These are phyloP conservation scores for Murina feae DNA, from an alignment of 2,113 vertebrate genomes.

Conservation along the genomic window DNA sequence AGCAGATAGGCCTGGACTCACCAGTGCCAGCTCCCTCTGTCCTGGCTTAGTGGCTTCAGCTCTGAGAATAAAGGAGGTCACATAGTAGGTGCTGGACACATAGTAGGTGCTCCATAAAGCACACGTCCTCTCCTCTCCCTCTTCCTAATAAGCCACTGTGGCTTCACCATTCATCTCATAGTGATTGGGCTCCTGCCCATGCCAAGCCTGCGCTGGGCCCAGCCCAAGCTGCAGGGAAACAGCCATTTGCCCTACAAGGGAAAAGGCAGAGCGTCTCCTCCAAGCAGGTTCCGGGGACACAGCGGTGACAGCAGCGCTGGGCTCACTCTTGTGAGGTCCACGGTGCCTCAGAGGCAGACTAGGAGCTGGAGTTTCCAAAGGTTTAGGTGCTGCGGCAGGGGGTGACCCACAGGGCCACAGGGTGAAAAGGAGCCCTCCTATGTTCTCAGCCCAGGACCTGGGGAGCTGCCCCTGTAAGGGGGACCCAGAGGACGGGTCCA, in stretches of 20 bases:
- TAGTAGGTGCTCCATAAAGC: fast-evolving
- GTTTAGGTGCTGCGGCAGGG: background rate
- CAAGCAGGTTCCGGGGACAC: background rate
- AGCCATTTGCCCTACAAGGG: background rate
- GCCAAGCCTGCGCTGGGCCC: background rate
- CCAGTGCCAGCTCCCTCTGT: background rate
- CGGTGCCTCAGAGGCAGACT: fast-evolving
- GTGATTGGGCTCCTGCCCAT: background rate
- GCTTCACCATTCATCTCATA: background rate
- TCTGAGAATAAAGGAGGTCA: background rate
- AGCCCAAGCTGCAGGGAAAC: background rate
- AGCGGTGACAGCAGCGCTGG: fast-evolving
- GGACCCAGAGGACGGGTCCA: background rate
- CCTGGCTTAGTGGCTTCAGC: background rate
- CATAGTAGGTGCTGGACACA: background rate
- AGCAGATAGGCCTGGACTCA: background rate
- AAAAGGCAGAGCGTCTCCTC: background rate
- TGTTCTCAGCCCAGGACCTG: background rate
- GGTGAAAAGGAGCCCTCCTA: background rate
- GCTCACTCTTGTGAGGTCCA: background rate
- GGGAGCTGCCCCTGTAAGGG: background rate
- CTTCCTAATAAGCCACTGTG: background rate
- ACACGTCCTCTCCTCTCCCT: background rate
- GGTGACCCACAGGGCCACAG: fast-evolving
- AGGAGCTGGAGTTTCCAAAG: background rate